Evolutionary conservation across 2,113 vertebrate genomes (phyloP).

Genomic region (Etia nguti): DNA sequence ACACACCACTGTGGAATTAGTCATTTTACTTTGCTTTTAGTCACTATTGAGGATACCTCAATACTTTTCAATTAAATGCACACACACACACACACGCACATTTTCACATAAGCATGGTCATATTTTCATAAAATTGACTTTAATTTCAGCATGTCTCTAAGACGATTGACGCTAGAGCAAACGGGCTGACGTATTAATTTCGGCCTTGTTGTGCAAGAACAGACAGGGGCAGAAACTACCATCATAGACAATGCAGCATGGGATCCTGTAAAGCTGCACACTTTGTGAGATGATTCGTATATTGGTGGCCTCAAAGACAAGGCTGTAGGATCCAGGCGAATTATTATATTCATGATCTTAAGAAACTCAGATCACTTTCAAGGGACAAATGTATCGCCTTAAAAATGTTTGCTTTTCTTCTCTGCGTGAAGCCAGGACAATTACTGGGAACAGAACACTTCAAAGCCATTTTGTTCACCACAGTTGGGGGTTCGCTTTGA

Average conservation of each 20-base stretch:
- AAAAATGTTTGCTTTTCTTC: constrained; percentile 8
- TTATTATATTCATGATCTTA: background rate
- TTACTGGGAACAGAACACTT: constrained; percentile 9
- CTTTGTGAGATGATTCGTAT: background rate
- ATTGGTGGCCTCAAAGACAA: background rate
- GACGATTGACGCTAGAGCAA: background rate
- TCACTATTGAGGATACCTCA: background rate
- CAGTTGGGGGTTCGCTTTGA: constrained; percentile 1
- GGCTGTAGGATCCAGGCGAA: background rate
- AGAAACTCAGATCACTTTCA: background rate
- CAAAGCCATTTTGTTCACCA: constrained; percentile 15
- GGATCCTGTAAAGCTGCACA: background rate
- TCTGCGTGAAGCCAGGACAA: background rate
- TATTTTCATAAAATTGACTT: background rate
- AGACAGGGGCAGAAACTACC: background rate
- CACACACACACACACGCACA: background rate
- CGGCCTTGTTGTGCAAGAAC: constrained; percentile 16
- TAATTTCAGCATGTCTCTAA: background rate
- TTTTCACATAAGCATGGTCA: background rate
- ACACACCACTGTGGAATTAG: background rate
- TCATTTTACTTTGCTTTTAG: background rate
- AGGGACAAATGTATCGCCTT: background rate
- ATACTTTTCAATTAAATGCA: accelerated
- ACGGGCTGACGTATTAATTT: constrained; percentile 26
- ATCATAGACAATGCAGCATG: background rate